Percentiles rank a stretch among this genome's conserved stretches.
phyloP scores from a whole-genome alignment of 2,113 vertebrate genomes.

The Orcinus orca region DNA sequence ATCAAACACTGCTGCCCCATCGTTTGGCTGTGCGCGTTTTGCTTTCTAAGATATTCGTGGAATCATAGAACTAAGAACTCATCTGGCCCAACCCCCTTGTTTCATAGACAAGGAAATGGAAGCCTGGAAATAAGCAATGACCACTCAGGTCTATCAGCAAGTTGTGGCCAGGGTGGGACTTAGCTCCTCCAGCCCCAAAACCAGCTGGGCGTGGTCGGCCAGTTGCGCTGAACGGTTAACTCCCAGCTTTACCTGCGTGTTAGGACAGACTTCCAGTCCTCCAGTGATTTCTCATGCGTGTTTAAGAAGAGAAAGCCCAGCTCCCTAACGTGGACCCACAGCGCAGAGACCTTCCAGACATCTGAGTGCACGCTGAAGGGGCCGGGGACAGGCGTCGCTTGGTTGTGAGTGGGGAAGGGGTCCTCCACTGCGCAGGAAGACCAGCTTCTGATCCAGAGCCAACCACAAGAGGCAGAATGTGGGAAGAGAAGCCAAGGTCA shows the following conservation, averaged over 20 bases:
- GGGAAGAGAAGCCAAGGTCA: background rate
- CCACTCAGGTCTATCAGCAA: background rate
- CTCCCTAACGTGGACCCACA: background rate
- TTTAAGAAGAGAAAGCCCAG: background rate
- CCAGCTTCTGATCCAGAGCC: background rate
- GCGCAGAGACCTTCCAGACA: background rate
- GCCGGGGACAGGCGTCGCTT: fast-evolving
- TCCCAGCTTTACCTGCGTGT: background rate
- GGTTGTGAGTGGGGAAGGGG: background rate
- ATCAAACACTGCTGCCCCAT: background rate
- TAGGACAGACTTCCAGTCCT: background rate
- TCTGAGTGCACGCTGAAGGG: background rate
- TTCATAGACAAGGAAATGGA: background rate
- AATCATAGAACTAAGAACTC: background rate
- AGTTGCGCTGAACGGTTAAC: background rate
- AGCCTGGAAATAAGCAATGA: background rate
- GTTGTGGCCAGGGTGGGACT: no score
- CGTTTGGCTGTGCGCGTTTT: background rate
- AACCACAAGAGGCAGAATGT: background rate
- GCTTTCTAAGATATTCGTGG: conserved; percentile 49
- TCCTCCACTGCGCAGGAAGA: background rate
- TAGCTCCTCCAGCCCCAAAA: background rate
- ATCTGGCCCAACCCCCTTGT: background rate
- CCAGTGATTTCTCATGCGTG: background rate
- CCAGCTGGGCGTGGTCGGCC: no score